Conservation (phyloP, 2,888 invertebrate species). For the Notocelia uddmanniana region DNA sequence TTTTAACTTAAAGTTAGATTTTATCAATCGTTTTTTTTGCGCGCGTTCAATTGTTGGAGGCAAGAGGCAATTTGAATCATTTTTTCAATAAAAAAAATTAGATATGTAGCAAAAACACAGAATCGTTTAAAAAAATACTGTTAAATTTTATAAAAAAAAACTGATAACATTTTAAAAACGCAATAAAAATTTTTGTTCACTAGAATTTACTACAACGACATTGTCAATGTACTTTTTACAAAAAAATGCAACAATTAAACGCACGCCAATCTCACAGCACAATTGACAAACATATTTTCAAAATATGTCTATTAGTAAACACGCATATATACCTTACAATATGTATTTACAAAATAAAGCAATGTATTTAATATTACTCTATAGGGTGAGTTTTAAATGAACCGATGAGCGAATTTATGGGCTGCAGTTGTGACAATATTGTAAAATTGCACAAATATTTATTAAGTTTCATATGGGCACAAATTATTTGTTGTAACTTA, state of each 20-base stretch:
- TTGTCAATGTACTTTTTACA: background rate
- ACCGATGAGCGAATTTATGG: slow-evolving; percentile 50
- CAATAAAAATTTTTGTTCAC: background rate
- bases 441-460: slow-evolving; percentile 3
- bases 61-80: slow-evolving; percentile 15
- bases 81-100: background rate
- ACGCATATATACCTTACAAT: slow-evolving; percentile 82
- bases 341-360: slow-evolving; percentile 85
- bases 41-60: slow-evolving; percentile 65
- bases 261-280: slow-evolving; percentile 77
- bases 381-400: slow-evolving; percentile 69
- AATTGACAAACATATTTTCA: slow-evolving; percentile 86
- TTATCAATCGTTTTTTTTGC: slow-evolving; percentile 77
- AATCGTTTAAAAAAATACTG: background rate
- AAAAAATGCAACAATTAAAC: slow-evolving; percentile 67
- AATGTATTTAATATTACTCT: slow-evolving; percentile 67
- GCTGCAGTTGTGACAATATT: slow-evolving; percentile 17
- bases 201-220: background rate
- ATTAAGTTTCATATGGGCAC: background rate
- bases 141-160: background rate
- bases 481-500: background rate
- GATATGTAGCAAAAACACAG: background rate
- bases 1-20: slow-evolving; percentile 79
- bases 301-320: slow-evolving; percentile 84
- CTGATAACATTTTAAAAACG: background rate